These are phyloP conservation scores for Campoplex nolae DNA, from an alignment of 2,888 invertebrate genomes.

Conservation along the genomic window DNA sequence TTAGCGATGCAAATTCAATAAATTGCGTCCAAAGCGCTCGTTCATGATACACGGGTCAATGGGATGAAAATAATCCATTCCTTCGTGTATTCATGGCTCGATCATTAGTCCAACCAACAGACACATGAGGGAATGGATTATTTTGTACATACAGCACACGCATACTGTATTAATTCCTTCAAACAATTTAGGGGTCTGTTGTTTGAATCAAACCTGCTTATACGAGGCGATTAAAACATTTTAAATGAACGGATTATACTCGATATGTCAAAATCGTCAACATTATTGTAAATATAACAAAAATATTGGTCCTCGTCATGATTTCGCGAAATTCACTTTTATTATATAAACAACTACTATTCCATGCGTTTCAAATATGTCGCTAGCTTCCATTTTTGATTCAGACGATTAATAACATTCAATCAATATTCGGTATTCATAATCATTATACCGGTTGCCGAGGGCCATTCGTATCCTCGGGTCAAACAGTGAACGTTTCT, in stretches of 20 bases:
- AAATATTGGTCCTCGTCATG: neutral
- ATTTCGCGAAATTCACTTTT: neutral
- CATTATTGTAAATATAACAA: neutral
- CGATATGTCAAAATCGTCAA: neutral
- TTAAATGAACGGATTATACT: neutral
- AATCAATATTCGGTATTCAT: neutral
- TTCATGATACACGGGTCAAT: constrained; percentile 29
- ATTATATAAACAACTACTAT: neutral
- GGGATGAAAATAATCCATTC: constrained; percentile 29
- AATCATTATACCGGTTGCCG: neutral
- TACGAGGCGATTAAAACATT: neutral
- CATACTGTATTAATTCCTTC: neutral
- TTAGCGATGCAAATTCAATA: constrained; percentile 36
- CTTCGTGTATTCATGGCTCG: neutral
- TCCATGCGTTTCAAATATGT: neutral
- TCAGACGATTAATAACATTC: neutral
- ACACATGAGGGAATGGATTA: neutral
- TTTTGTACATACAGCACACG: neutral
- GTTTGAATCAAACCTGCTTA: neutral
- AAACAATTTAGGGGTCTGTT: neutral
- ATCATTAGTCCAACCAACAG: neutral
- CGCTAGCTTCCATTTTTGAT: neutral
- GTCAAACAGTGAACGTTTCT: neutral
- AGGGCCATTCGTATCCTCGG: too few relatives aligned
- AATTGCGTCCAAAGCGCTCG: constrained; percentile 9